Base-by-base conservation (phyloP, 2,113 vertebrate genomes). In the Mustela lutreola region DNA sequence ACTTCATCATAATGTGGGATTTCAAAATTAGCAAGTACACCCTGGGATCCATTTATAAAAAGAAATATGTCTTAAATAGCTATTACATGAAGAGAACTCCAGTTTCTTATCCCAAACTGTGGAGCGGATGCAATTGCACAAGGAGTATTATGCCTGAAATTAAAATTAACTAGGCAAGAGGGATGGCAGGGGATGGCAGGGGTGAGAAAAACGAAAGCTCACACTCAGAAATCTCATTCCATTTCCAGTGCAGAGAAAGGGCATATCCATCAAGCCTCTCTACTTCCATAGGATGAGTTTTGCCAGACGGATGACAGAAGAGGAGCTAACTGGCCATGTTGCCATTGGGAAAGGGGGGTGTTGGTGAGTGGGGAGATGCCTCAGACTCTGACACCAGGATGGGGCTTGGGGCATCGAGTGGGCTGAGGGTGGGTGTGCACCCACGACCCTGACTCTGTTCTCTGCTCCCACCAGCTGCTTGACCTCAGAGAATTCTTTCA, bases 101-200 rank as follows among this genome's bases (percentile, higher is more conserved):
- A 62, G 89, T 80, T 91, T 73, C 89, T 62, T 65, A 28, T 39
- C 48, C n/a, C 56, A n/a, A 50, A 95, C 45, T 73, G 45, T 62
- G 48, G 62, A 71, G 48, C 71, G 56, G 73, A 62, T 28, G 33
- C 86, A 60, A 26, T 80, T 84, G 75, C 36, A 11, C 65, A n/a
- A 81, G 89, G 70, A 84, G 65, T 45, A 84, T 50, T 56, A 18
- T 56, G 48, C 91, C 63, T 70, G 81, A 65, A 93, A 89, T 97
- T 79, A 82, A 96, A 91, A 70, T 48, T 19, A 83, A 62, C 75
- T 48, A 65, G n/a, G 50, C 73, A 58, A 42, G 78, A 50, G 71
- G 45, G 33, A 33, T 22, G 63, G 50, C 4, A 18, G 58, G 75
- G 89, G 78, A 28, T 4, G 12, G 21, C 65, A 86, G 39, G 28